Evolutionary conservation across 1,140 invertebrate species (phyloP), one percentile per base, ranked within the genome.

Genomic region (Heliconius himera): DNA sequence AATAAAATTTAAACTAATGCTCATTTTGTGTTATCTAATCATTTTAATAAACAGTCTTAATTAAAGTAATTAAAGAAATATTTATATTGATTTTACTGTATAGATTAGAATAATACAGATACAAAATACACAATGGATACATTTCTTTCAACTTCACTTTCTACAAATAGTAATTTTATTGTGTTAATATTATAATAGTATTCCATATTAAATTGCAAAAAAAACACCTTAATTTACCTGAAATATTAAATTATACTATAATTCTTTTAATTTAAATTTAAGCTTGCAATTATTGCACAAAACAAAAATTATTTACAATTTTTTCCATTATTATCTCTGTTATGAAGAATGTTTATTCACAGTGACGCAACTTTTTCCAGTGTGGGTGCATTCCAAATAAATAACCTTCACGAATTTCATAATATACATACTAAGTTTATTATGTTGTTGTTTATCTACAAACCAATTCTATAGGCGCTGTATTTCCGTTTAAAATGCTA

Each of bases 401-500:
- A 60, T 26, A 60, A 60, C 56, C 56, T 60, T 60, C 22, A 60
- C 56, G 56, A 60, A 9, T 29, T 60, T 60, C 56, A 60, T 60
- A 60, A 60, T 60, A 56, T 22, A 60, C 22, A 11, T 8, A 60
- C n/a, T 60, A 60, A 26, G 8, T 60, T 60, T 8, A 60, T 29
- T 60, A 11, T n/a, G 54, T 56, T 60, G 56, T 60, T 22, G 29
- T 22, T 26, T 8, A 60, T 22, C 3, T 9, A 60, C 56, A 60
- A 26, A 60, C 0, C 26, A 60, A 26, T 60, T 60, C 26, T 13
- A 60, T 60, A 60, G 56, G n/a, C 56, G 56, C 4, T 60, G 2
- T 60, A n/a, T 66, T 66, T 29, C 26, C 60, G 3, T 26, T 29
- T 26, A 26, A 56, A 56, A 22, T 26, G 22, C 3, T 11, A 66